phyloP scores from a whole-genome alignment of 2,888 invertebrate genomes.

The Cecidostiba fungosa region DNA sequence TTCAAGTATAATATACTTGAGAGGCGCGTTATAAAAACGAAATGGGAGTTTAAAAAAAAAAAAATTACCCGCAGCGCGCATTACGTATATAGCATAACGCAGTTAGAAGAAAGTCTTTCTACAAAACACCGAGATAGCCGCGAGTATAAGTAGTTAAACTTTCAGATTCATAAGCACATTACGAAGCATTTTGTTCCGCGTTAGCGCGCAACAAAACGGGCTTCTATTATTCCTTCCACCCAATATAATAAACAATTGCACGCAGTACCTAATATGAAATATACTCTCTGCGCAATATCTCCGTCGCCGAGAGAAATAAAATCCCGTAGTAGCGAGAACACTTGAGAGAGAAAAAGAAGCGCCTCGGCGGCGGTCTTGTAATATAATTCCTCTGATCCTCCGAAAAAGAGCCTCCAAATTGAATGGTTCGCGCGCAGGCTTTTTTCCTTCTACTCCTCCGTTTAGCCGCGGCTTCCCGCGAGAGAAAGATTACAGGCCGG shows the following conservation, averaged over 20 bases:
- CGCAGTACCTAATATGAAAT: too few relatives aligned
- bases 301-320: neutral
- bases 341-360: neutral
- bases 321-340: neutral
- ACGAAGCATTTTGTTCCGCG: neutral
- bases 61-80: too few relatives aligned
- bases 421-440: neutral
- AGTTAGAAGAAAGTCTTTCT: neutral
- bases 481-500: conserved; percentile 21
- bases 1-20: too few relatives aligned
- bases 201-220: neutral
- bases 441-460: conserved; percentile 11
- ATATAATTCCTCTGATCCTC: neutral
- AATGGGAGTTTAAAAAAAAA: too few relatives aligned
- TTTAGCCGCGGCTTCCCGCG: neutral
- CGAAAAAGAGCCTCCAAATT: conserved; percentile 25
- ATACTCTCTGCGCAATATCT: neutral
- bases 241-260: neutral
- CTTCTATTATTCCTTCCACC: too few relatives aligned
- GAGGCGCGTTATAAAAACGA: too few relatives aligned
- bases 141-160: neutral
- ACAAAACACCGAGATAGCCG: neutral
- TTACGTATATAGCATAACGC: too few relatives aligned
- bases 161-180: neutral
- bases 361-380: neutral